phyloP scores from a whole-genome alignment of 2,113 vertebrate species.

The Saguinus midas region DNA sequence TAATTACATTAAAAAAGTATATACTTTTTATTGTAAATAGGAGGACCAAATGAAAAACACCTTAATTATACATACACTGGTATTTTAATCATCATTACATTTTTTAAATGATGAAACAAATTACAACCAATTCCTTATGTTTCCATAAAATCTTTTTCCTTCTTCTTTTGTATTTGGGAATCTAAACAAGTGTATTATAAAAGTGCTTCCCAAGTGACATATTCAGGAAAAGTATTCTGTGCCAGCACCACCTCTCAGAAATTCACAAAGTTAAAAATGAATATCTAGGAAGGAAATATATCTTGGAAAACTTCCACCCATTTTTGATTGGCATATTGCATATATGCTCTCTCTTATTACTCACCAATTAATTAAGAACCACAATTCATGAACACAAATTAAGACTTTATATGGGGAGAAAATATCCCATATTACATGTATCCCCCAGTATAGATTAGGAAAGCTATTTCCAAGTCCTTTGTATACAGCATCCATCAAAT shows the following conservation, averaged over 20 bases:
- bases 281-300: neutral
- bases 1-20: neutral
- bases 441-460: neutral
- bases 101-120: neutral
- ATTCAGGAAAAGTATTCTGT: neutral
- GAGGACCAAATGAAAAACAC: neutral
- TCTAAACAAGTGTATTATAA: neutral
- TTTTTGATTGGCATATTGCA: neutral
- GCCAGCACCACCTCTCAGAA: neutral
- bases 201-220: neutral
- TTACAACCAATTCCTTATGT: neutral
- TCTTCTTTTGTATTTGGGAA: neutral
- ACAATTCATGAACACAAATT: neutral
- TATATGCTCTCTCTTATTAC: neutral
- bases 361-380: neutral
- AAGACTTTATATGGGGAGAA: neutral
- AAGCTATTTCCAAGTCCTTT: neutral
- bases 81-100: neutral
- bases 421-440: neutral
- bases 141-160: neutral
- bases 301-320: neutral
- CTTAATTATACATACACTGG: neutral
- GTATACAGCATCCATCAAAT: neutral
- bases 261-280: constrained; percentile 22
- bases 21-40: neutral